phyloP scores from a whole-genome alignment of 2,888 invertebrate genomes.

The Cheilosia soror region DNA sequence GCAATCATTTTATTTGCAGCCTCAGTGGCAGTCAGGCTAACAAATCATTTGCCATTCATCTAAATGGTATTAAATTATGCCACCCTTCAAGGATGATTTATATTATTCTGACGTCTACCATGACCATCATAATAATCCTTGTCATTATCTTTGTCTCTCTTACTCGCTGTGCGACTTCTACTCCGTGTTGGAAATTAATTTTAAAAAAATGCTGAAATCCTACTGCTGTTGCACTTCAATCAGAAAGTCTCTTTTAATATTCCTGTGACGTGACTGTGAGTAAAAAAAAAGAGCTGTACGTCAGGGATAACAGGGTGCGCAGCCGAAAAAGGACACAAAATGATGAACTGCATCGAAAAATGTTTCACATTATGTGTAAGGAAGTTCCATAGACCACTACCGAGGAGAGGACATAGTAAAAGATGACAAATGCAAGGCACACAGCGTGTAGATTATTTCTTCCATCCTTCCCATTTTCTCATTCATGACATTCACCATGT shows the following conservation, averaged over 20 bases:
- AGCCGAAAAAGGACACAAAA: slow-evolving; percentile 33
- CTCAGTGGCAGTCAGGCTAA: background rate
- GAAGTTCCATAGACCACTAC: slow-evolving; percentile 5
- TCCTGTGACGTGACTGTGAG: slow-evolving; percentile 51
- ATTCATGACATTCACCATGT: slow-evolving; percentile 15
- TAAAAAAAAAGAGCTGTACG: background rate
- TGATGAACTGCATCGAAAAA: slow-evolving; percentile 69
- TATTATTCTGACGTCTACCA: slow-evolving; percentile 60
- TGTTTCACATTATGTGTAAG: slow-evolving; percentile 40
- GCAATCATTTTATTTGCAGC: slow-evolving; percentile 27
- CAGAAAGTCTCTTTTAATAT: slow-evolving; percentile 32
- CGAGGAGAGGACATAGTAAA: slow-evolving; percentile 40
- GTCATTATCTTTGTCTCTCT: slow-evolving; percentile 56
- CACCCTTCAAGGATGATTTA: slow-evolving; percentile 47
- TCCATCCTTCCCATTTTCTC: slow-evolving; percentile 10
- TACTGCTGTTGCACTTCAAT: slow-evolving; percentile 66
- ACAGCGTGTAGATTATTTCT: slow-evolving; percentile 47
- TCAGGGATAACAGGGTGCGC: slow-evolving; percentile 8
- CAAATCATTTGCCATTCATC: slow-evolving; percentile 53
- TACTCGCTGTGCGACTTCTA: background rate
- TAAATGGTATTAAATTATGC: slow-evolving; percentile 54
- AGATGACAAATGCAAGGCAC: slow-evolving; percentile 64
- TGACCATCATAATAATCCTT: slow-evolving; percentile 62
- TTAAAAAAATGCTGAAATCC: slow-evolving; percentile 56
- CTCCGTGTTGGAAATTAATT: slow-evolving; percentile 62